These are phyloP conservation scores for Alviniconcha marisindica DNA, from an alignment of 1,140 invertebrate genomes.

Conservation along the genomic window DNA sequence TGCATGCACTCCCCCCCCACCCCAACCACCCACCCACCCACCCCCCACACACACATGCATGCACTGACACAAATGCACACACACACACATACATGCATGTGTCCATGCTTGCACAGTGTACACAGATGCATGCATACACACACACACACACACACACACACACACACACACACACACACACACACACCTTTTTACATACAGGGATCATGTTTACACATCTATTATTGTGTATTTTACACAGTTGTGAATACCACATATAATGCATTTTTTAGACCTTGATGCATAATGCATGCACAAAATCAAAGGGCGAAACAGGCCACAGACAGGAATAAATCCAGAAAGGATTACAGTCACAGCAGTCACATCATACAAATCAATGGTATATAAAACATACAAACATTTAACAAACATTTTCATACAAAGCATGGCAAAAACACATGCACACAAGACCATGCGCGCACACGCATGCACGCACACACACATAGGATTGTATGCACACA, in stretches of 20 bases:
- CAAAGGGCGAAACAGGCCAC: too few relatives aligned
- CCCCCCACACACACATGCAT: not conserved
- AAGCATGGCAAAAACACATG: not conserved
- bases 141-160: slow-evolving; percentile 26
- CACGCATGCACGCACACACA: not conserved
- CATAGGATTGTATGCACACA: not conserved
- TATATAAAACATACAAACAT: too few relatives aligned
- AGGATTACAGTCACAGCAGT: too few relatives aligned
- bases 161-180: slow-evolving; percentile 15
- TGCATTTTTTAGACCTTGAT: too few relatives aligned
- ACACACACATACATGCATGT: not conserved
- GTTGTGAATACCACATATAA: too few relatives aligned
- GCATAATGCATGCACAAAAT: too few relatives aligned
- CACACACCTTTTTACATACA: too few relatives aligned
- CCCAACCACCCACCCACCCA: not conserved
- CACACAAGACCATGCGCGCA: not conserved
- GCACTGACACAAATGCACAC: not conserved
- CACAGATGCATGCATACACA: not conserved
- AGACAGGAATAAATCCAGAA: too few relatives aligned
- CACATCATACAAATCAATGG: too few relatives aligned
- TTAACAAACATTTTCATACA: too few relatives aligned
- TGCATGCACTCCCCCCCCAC: not conserved
- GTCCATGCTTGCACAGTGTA: not conserved
- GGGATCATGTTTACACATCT: too few relatives aligned
- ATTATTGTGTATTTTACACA: too few relatives aligned